Conservation (phyloP, 1,140 invertebrate genomes). For the Venustaconcha ellipsiformis region DNA sequence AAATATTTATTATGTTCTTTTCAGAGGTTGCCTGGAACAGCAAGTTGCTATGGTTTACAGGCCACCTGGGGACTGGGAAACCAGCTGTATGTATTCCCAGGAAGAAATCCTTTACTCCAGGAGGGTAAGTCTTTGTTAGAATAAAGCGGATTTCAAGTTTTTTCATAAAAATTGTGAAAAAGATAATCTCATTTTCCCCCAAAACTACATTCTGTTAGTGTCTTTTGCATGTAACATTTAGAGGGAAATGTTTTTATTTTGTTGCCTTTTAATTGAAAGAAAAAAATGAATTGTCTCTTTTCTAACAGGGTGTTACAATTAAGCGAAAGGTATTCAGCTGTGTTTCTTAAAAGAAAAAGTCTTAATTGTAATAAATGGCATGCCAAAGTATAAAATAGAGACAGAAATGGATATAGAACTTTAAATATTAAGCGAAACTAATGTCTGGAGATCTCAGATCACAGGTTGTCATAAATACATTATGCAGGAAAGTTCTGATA, state of each 20-base stretch:
- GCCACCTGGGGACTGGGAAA: constrained; percentile 63
- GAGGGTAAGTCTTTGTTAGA: constrained; percentile 21
- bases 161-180: neutral
- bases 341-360: too few relatives aligned
- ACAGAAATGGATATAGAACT: too few relatives aligned
- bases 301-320: too few relatives aligned
- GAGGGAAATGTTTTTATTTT: neutral
- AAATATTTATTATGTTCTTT: constrained; percentile 6
- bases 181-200: neutral
- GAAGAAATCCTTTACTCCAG: constrained; percentile 28
- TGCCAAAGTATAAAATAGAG: too few relatives aligned
- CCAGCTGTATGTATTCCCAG: constrained; percentile 57
- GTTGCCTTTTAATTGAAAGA: neutral
- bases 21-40: constrained; percentile 45
- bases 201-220: neutral
- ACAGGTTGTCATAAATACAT: neutral
- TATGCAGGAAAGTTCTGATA: neutral
- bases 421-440: too few relatives aligned
- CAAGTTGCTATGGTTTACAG: constrained; percentile 35
- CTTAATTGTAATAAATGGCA: too few relatives aligned
- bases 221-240: neutral
- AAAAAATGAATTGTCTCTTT: too few relatives aligned
- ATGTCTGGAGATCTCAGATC: neutral
- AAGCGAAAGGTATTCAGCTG: too few relatives aligned
- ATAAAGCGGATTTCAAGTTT: neutral